Evolutionary conservation across 2,888 invertebrate genomes (phyloP).

Genomic region (Eilema depressum): DNA sequence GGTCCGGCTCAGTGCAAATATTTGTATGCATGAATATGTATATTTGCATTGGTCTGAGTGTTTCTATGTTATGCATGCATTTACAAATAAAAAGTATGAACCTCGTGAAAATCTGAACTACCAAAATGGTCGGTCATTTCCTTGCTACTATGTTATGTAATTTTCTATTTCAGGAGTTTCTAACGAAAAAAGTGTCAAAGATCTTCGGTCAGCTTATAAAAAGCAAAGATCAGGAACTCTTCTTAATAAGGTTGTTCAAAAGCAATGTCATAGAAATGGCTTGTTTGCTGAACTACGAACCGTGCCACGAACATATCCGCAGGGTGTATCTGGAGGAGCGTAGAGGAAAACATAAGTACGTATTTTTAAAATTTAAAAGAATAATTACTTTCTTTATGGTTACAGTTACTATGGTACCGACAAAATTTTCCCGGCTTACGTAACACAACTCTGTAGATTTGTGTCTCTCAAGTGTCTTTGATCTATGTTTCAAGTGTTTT

Average conservation of each 20-base stretch:
- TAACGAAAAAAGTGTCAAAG: slow-evolving; percentile 64
- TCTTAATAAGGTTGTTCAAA: slow-evolving; percentile 62
- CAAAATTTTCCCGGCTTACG: no score
- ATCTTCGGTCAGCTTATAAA: slow-evolving; percentile 64
- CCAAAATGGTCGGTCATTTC: no score
- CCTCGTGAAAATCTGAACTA: background rate
- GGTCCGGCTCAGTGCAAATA: no score
- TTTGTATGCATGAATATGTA: no score
- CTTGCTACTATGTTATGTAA: background rate
- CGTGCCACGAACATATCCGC: slow-evolving; percentile 61
- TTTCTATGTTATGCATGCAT: no score
- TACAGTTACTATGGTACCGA: no score
- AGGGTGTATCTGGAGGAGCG: slow-evolving; percentile 52
- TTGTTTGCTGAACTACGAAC: slow-evolving; percentile 62
- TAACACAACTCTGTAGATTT: no score
- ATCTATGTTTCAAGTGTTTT: no score
- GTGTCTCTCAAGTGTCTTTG: no score
- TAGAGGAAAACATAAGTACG: slow-evolving; percentile 55
- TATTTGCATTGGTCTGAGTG: no score
- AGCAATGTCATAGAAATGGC: slow-evolving; percentile 71
- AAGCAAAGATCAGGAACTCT: slow-evolving; percentile 55
- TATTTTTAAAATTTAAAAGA: background rate
- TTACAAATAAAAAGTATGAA: no score
- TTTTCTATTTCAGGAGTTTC: slow-evolving; percentile 67
- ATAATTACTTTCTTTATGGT: no score